A percentile compares a stretch with the other conserved stretches of the same genome.
These are phyloP conservation scores for Apostichopus japonicus DNA, from an alignment of 35 echinoderm and acorn worm genomes.

Conservation along the genomic window DNA sequence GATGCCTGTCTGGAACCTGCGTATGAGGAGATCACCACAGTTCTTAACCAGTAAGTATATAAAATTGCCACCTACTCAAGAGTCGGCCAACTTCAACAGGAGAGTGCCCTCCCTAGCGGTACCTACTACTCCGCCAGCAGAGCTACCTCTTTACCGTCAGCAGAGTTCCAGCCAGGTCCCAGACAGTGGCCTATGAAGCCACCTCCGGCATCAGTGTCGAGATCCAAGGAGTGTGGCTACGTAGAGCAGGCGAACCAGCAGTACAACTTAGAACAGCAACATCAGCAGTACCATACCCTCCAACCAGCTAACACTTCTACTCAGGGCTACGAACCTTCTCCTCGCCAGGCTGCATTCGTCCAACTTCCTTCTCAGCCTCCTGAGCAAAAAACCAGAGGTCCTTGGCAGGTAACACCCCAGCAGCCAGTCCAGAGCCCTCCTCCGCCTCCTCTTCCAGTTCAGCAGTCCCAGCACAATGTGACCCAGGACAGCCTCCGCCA, in stretches of 20 bases:
- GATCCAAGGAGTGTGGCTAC: constrained; percentile 26
- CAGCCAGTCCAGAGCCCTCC: not conserved
- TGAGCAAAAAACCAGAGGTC: constrained; percentile 1
- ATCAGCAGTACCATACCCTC: constrained; percentile 30
- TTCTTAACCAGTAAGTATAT: too few relatives aligned
- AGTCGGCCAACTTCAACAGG: not conserved
- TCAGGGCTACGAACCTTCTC: not conserved
- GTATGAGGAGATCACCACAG: too few relatives aligned
- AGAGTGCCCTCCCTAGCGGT: not conserved
- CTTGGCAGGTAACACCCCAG: constrained; percentile 28
- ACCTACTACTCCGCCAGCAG: constrained; percentile 21
- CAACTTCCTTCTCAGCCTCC: not conserved
- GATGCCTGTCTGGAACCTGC: too few relatives aligned
- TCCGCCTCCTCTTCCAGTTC: not conserved
- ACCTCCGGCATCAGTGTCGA: constrained; percentile 27
- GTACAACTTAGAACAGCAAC: constrained; percentile 31
- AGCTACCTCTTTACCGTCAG: not conserved
- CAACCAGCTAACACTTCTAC: constrained; percentile 30
- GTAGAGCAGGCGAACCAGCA: constrained; percentile 30
- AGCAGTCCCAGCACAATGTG: not conserved
- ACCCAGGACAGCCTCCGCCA: not conserved
- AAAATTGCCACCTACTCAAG: too few relatives aligned
- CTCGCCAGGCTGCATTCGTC: too few relatives aligned
- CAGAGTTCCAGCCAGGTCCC: constrained; percentile 37
- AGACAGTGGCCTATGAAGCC: constrained; percentile 6